These are phyloP conservation scores for Perca schrenkii DNA, from an alignment of 2,113 vertebrate species.

Conservation along the genomic window DNA sequence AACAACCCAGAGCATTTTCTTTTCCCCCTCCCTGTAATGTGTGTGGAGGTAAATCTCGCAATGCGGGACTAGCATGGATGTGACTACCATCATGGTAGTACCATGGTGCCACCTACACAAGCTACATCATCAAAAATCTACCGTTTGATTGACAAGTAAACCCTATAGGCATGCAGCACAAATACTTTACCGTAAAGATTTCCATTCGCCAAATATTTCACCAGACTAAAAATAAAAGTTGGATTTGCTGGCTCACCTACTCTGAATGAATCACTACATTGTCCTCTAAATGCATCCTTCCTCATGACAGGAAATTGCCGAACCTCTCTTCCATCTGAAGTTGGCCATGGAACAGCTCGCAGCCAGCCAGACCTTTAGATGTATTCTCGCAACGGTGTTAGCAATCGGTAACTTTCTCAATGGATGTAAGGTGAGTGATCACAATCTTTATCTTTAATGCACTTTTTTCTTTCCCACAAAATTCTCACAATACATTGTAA, in stretches of 20 bases:
- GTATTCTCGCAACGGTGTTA: constrained; percentile 84
- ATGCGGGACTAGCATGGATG: too few relatives aligned
- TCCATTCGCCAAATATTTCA: not conserved
- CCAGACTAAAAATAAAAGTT: constrained; percentile 24
- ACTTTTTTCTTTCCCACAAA: not conserved
- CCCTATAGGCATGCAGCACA: not conserved
- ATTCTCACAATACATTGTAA: not conserved
- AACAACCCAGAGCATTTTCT: too few relatives aligned
- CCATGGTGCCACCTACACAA: not conserved
- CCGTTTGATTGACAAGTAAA: not conserved
- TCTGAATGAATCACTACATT: not conserved
- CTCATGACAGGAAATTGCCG: constrained; percentile 82
- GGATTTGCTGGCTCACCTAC: constrained; percentile 2
- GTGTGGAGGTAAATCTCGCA: too few relatives aligned
- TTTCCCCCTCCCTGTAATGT: too few relatives aligned
- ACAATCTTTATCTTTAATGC: not conserved
- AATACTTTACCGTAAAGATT: not conserved
- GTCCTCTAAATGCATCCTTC: not conserved
- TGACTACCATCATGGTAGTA: too few relatives aligned
- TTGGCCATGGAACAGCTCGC: constrained; percentile 85
- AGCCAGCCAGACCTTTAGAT: constrained; percentile 82
- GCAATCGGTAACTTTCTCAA: constrained; percentile 87
- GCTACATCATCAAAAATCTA: not conserved
- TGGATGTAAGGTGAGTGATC: constrained; percentile 79
- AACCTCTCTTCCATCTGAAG: constrained; percentile 87